Percentiles rank a stretch among this genome's conserved stretches.
These are phyloP conservation scores for Taenaris catops DNA, from an alignment of 2,888 invertebrate species.

Conservation along the genomic window DNA sequence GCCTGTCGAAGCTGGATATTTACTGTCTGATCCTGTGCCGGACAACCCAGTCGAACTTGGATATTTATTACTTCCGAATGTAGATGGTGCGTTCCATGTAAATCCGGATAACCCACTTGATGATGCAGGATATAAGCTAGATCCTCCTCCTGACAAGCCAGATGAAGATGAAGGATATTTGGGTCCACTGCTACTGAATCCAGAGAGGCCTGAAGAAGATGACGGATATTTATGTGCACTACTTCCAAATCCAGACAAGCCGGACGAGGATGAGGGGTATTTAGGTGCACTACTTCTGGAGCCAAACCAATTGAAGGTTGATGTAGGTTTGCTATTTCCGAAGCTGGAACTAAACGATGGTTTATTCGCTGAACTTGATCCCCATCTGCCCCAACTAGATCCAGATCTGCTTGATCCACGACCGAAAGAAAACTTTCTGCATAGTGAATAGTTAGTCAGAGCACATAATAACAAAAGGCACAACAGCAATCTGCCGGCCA, in stretches of 20 bases:
- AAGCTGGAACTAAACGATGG: conserved; percentile 21
- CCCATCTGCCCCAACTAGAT: conserved; percentile 17
- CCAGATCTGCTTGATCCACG: conserved; percentile 18
- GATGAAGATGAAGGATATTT: conserved; percentile 19
- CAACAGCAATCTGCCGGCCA: conserved; percentile 55
- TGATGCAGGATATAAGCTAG: conserved; percentile 19
- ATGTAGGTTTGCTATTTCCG: conserved; percentile 14
- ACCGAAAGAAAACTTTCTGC: conserved; percentile 31
- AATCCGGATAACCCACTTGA: conserved; percentile 17
- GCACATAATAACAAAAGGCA: conserved; percentile 45
- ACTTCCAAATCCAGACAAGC: conserved; percentile 18
- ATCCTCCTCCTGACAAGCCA: conserved; percentile 13
- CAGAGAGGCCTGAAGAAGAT: conserved; percentile 18
- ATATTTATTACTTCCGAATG: conserved; percentile 8
- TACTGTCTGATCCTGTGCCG: conserved; percentile 16
- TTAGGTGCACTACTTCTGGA: conserved; percentile 9
- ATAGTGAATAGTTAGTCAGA: conserved; percentile 37
- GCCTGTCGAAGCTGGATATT: conserved; percentile 21
- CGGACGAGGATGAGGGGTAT: conserved; percentile 19
- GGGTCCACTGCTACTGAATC: not conserved
- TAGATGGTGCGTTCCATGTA: conserved; percentile 3
- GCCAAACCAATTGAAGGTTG: conserved; percentile 17
- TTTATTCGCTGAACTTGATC: conserved; percentile 16
- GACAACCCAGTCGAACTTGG: conserved; percentile 17
- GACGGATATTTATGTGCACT: conserved; percentile 15